Evolutionary conservation across 2,888 invertebrate genomes (phyloP), one percentile per base, ranked within the genome.

Genomic region (Omphaloscelis lunosa): DNA sequence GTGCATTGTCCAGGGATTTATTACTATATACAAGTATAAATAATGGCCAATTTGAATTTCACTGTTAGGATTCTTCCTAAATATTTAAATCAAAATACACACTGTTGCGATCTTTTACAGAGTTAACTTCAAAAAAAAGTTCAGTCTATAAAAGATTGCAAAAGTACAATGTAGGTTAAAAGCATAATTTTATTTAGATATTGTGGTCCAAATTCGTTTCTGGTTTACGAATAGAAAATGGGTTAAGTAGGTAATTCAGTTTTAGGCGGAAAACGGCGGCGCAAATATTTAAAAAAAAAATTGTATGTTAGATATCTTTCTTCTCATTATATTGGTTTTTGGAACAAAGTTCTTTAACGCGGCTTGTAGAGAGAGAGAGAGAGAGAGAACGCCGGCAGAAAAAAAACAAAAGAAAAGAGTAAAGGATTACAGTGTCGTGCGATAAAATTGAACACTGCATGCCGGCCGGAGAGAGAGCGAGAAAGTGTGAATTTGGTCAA

Each of bases 161-260:
- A 53, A n/a, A 58, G 63, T 23, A n/a, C 23, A 51, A n/a, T 23
- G 27, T 62, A 39, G 20, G 7, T 53, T 51, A n/a, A 29, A 69
- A 75, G 27, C 63, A 39, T 58, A 68, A 4, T 51, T 51, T 5
- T 65, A 48, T 65, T 63, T 65, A 66, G 15, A 68, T 61, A 23
- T n/a, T 23, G 27, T 68, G 29, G 23, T 58, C 62, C 58, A 8
- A 69, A 34, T 65, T 48, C 17, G 15, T 41, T 66, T 45, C 5
- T 76, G 34, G 34, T 65, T 81, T 65, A 45, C 15, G 51, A 29
- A n/a, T 15, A 51, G 20, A 67, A 80, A 68, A 67, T 68, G 62
- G 56, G 74, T 80, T 72, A 79, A 20, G 17, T 34, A 34, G 34
- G 34, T 45, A 29, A 45, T 53, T 67, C 15, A 51, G 20, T 72